Percentiles rank a stretch among this genome's conserved stretches.
Conservation (phyloP, 2,888 invertebrate genomes). For the Flexamia atlantica region DNA sequence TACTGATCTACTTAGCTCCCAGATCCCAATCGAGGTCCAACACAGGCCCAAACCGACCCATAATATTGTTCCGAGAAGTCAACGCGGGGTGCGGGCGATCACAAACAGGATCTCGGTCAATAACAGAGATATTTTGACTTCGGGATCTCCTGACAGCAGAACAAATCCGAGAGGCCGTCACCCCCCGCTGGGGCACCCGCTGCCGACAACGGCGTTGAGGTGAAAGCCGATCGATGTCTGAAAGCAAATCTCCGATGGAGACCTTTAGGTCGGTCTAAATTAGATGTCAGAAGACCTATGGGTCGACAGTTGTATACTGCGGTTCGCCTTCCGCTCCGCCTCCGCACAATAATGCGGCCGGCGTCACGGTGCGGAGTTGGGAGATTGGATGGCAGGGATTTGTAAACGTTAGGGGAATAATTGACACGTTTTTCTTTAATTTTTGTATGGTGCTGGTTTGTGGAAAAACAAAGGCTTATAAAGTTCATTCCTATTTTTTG, state of each 20-base stretch:
- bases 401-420: too few relatives aligned
- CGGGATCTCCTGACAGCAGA: constrained; percentile 10
- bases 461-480: too few relatives aligned
- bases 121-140: constrained; percentile 51
- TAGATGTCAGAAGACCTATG: constrained; percentile 42
- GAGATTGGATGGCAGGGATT: not conserved
- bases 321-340: not conserved
- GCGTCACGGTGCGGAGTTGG: not conserved
- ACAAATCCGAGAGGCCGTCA: not conserved
- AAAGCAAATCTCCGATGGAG: constrained; percentile 43
- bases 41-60: constrained; percentile 18
- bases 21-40: not conserved
- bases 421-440: too few relatives aligned
- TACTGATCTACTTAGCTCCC: not conserved
- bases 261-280: constrained; percentile 48
- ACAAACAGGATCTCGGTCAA: constrained; percentile 15
- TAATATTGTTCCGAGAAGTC: constrained; percentile 56
- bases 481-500: too few relatives aligned
- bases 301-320: constrained; percentile 11
- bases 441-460: too few relatives aligned
- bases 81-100: constrained; percentile 21
- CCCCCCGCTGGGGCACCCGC: not conserved
- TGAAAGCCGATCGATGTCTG: constrained; percentile 48
- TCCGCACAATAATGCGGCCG: not conserved
- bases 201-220: constrained; percentile 38